phyloP scores from a whole-genome alignment of 2,113 vertebrate genomes.

The Phoxinus phoxinus region DNA sequence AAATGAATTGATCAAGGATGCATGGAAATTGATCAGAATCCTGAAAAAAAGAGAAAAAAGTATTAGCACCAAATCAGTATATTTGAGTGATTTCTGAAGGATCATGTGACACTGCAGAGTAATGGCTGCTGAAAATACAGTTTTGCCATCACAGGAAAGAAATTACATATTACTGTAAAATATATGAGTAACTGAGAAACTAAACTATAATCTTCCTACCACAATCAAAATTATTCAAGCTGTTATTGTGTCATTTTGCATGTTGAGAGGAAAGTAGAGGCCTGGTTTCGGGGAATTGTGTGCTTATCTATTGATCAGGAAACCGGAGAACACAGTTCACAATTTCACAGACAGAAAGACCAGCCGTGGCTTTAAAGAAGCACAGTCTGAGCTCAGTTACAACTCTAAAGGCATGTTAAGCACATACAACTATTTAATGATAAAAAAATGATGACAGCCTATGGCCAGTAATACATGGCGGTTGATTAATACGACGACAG shows the following conservation, averaged over 20 bases:
- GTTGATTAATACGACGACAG: too few relatives aligned
- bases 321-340: slow-evolving; percentile 45
- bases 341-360: slow-evolving; percentile 29
- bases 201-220: neutral
- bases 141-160: neutral
- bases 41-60: too few relatives aligned
- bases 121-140: neutral
- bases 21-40: too few relatives aligned
- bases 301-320: slow-evolving; percentile 55
- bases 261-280: slow-evolving; percentile 35
- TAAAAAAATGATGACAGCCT: neutral
- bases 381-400: slow-evolving; percentile 33
- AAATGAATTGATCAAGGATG: too few relatives aligned
- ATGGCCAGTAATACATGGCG: neutral
- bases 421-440: slow-evolving; percentile 3
- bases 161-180: neutral
- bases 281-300: slow-evolving; percentile 44
- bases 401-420: slow-evolving; percentile 34
- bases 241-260: slow-evolving; percentile 42
- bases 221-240: slow-evolving; percentile 39
- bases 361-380: slow-evolving; percentile 34
- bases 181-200: too few relatives aligned
- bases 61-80: neutral
- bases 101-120: neutral
- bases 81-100: neutral